phyloP scores from a whole-genome alignment of 2,797 vertebrate species.

The Mallotus villosus region DNA sequence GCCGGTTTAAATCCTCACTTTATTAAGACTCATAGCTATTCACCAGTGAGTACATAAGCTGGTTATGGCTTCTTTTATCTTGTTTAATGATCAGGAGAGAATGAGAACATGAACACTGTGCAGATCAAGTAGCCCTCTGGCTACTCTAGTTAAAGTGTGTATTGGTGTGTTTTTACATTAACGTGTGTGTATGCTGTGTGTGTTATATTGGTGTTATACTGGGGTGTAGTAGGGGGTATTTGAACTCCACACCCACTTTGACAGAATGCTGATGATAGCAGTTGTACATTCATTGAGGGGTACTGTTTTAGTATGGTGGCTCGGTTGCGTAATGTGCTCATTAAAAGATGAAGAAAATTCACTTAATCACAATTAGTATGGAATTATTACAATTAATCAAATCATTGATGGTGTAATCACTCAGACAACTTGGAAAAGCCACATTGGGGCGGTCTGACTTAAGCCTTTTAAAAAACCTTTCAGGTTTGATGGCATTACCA shows the following conservation, averaged over 20 bases:
- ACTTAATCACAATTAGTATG: too few species aligned
- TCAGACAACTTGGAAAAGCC: too few species aligned
- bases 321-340: too few species aligned
- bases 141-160: neutral
- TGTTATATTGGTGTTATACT: neutral
- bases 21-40: slow-evolving; percentile 2
- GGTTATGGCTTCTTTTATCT: slow-evolving; percentile 17
- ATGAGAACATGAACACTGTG: neutral
- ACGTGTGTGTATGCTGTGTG: neutral
- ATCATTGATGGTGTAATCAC: too few species aligned
- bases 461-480: too few species aligned
- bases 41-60: slow-evolving; percentile 27
- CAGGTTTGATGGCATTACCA: too few species aligned
- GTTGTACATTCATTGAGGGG: too few species aligned
- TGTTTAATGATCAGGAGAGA: slow-evolving; percentile 8
- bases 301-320: too few species aligned
- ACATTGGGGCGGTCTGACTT: too few species aligned
- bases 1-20: slow-evolving; percentile 17
- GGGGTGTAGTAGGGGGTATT: neutral
- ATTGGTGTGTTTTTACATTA: neutral
- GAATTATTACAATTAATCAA: too few species aligned
- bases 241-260: neutral
- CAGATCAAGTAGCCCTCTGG: neutral
- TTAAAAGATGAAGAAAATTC: too few species aligned
- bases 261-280: too few species aligned